These are phyloP conservation scores for Xylocampa areola DNA, from an alignment of 2,888 invertebrate genomes.

Conservation along the genomic window DNA sequence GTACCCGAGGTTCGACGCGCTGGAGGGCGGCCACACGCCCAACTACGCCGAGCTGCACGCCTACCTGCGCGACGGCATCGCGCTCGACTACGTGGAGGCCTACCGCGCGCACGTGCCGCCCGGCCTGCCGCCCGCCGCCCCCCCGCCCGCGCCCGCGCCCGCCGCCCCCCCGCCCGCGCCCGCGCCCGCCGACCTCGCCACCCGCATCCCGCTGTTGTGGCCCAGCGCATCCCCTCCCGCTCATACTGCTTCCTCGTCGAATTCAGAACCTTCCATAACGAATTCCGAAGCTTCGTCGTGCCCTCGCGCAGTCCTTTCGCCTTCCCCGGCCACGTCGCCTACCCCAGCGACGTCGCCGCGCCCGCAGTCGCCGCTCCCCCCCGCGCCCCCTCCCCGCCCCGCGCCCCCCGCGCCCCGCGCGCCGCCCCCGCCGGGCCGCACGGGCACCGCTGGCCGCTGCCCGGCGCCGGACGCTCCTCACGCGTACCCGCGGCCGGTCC, in stretches of 20 bases:
- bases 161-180: background rate
- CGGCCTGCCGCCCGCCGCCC: conserved; percentile 37
- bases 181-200: conserved; percentile 8
- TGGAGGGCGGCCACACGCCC: conserved; percentile 86
- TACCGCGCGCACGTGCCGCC: conserved; percentile 80
- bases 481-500: background rate
- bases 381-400: background rate
- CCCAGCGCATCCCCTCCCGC: conserved; percentile 1
- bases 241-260: background rate
- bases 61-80: conserved; percentile 82
- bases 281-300: background rate
- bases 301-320: no score
- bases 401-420: background rate
- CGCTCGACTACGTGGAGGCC: conserved; percentile 79
- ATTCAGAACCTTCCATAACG: no score
- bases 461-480: conserved; percentile 1
- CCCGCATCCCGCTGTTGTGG: conserved; percentile 30
- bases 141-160: conserved; percentile 4
- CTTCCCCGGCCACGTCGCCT: no score
- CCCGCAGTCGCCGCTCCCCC: no score
- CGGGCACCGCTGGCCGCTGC: no score
- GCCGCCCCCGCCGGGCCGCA: background rate
- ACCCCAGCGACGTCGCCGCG: no score
- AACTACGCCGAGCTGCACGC: conserved; percentile 78
- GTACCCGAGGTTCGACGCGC: conserved; percentile 87